Evolutionary conservation across 2,113 vertebrate genomes (phyloP).

Genomic region (Phrynosoma blainvillii): DNA sequence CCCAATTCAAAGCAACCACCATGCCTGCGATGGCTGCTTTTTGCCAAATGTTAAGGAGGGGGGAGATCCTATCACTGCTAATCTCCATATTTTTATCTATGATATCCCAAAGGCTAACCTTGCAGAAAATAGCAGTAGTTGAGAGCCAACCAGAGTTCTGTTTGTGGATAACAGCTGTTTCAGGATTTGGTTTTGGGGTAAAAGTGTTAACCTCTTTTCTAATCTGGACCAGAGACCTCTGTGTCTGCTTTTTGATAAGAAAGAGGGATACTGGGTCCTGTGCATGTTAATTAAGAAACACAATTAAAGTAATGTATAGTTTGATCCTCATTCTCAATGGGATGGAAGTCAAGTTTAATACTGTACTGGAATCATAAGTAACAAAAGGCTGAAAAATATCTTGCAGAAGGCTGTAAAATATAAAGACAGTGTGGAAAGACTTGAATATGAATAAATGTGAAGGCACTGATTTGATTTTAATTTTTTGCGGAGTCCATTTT

Average conservation of each 20-base stretch:
- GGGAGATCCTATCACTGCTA: neutral
- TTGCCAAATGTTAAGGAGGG: neutral
- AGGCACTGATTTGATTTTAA: neutral
- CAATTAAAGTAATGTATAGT: neutral
- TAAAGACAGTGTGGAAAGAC: neutral
- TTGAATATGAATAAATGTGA: neutral
- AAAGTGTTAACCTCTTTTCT: neutral
- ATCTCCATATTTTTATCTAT: neutral
- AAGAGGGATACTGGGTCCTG: neutral
- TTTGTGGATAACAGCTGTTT: neutral
- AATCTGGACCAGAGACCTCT: neutral
- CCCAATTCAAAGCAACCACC: neutral
- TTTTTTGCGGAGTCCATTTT: neutral
- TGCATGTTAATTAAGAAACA: neutral
- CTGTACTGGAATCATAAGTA: neutral
- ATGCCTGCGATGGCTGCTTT: neutral
- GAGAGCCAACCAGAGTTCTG: neutral
- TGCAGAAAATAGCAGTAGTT: neutral
- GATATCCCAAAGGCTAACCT: neutral
- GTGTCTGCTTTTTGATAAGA: neutral
- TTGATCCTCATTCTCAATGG: neutral
- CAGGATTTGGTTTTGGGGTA: neutral
- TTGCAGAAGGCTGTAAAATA: slow-evolving; percentile 6
- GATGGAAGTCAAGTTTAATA: neutral
- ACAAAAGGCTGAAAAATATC: neutral